These are phyloP conservation scores for Chionis minor DNA, from an alignment of 2,113 vertebrate species.

Conservation along the genomic window DNA sequence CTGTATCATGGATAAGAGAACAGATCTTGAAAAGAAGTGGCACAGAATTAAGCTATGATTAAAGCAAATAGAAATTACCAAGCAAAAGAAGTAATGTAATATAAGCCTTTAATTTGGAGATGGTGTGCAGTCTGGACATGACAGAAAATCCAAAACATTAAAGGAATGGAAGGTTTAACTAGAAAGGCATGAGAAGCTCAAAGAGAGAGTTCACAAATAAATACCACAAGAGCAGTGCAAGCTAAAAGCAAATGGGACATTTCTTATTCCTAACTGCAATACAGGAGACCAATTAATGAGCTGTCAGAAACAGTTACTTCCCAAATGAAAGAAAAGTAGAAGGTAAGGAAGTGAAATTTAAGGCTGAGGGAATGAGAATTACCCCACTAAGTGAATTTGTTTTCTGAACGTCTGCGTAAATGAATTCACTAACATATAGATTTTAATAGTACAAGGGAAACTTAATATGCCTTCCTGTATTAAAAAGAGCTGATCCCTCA, in stretches of 20 bases:
- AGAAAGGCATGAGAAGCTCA: conserved; percentile 4
- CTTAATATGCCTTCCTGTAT: neutral
- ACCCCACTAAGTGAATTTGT: neutral
- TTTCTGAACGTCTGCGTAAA: neutral
- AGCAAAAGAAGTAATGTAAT: neutral
- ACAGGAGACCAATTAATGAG: conserved; percentile 14
- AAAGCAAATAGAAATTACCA: conserved; percentile 21
- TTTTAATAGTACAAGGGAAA: neutral
- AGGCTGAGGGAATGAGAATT: neutral
- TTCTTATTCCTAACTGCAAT: neutral
- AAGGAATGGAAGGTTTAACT: neutral
- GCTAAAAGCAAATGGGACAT: conserved; percentile 19
- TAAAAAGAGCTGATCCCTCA: neutral
- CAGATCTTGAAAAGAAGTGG: neutral
- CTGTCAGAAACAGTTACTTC: conserved; percentile 27
- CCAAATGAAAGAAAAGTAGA: neutral
- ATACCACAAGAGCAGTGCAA: neutral
- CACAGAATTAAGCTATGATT: conserved; percentile 5
- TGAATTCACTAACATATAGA: neutral
- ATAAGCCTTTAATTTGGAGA: neutral
- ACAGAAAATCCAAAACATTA: conserved; percentile 31
- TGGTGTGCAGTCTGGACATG: neutral
- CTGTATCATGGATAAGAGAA: neutral
- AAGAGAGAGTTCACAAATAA: conserved; percentile 8
- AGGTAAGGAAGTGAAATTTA: neutral